Percentiles rank a stretch among this genome's conserved stretches.
These are phyloP conservation scores for Micromesistius poutassou DNA, from an alignment of 2,797 vertebrate species.

Conservation along the genomic window DNA sequence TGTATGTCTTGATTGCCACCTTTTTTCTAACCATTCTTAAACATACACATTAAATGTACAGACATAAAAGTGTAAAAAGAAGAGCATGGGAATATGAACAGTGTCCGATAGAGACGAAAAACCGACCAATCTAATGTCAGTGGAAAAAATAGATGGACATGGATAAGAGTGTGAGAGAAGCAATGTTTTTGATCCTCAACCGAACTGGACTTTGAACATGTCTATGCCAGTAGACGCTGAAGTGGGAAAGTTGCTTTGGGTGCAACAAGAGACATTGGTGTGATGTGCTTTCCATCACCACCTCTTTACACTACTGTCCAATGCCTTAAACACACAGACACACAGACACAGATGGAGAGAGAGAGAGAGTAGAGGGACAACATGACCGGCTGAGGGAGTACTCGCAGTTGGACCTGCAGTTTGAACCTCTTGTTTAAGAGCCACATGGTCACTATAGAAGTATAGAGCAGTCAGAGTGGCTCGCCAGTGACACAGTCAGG, in stretches of 20 bases:
- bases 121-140: conserved; percentile 18
- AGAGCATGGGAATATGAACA: conserved; percentile 58
- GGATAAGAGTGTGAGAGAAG: conserved; percentile 17
- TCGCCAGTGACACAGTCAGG: conserved; percentile 35
- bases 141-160: conserved; percentile 46
- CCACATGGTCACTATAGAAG: conserved; percentile 25
- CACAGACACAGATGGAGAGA: not conserved
- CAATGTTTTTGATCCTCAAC: conserved; percentile 27
- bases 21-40: conserved; percentile 59
- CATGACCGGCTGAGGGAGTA: conserved; percentile 21
- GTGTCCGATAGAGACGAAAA: conserved; percentile 13
- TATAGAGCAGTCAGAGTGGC: conserved; percentile 27
- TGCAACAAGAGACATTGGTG: conserved; percentile 33
- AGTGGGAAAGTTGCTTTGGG: conserved; percentile 42
- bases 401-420: conserved; percentile 20
- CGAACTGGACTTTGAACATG: conserved; percentile 28
- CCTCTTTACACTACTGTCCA: conserved; percentile 61
- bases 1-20: conserved; percentile 64
- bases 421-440: conserved; percentile 23
- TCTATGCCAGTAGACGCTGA: conserved; percentile 26
- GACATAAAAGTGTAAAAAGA: conserved; percentile 39
- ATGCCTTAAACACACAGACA: conserved; percentile 73
- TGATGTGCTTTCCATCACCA: conserved; percentile 43
- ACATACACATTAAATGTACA: conserved; percentile 74
- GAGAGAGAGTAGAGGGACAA: conserved; percentile 18